Evolutionary conservation across 2,797 vertebrate species (phyloP), one percentile per base, ranked within the genome.

Genomic region (Brachyrhaphis roseni): DNA sequence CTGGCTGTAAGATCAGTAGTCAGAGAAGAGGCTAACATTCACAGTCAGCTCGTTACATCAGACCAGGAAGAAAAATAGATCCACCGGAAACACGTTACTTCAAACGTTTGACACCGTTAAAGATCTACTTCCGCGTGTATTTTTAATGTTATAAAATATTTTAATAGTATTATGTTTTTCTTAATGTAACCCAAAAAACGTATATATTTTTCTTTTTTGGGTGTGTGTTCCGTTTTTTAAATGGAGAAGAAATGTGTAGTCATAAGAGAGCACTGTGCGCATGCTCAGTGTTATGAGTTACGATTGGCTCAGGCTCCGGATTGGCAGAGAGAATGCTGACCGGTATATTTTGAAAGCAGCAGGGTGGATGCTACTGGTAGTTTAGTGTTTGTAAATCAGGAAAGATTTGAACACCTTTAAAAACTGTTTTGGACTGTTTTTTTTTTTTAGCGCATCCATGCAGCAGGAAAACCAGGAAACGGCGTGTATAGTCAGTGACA

Each of bases 291-390:
- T 49, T 10, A 0, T 0, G 39, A 47, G 34, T 49, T 77, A 0
- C 79, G 76, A 84, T 84, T 84, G 82, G 82, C 36, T 84, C 31
- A 13, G 31, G 4, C 18, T 31, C 8, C 26, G 13, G 57, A 62
- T 66, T 66, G 64, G 64, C 64, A 20, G 36, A 70, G 39, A 41
- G 31, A 36, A 64, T 11, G 1, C 15, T 53, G 15, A 41, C 76
- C 78, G 78, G 72, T 72, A 78, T 66, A 75, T 72, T 83, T 84
- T 84, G 76, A 84, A 84, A 81, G 76, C 49, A 41, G 26, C 64
- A 15, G 72, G 55, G 49, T 34, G 59, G 20, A 4, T 1, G 6
- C 12, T 10, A 34, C 57, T 41, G 8, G 18, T 20, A 5, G 11
- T 0, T 64, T 66, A 16, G 12, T 68, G 59, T 16, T 39, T 0